Evolutionary conservation across 2,797 vertebrate genomes (phyloP).

Genomic region (Taenioides sp.): DNA sequence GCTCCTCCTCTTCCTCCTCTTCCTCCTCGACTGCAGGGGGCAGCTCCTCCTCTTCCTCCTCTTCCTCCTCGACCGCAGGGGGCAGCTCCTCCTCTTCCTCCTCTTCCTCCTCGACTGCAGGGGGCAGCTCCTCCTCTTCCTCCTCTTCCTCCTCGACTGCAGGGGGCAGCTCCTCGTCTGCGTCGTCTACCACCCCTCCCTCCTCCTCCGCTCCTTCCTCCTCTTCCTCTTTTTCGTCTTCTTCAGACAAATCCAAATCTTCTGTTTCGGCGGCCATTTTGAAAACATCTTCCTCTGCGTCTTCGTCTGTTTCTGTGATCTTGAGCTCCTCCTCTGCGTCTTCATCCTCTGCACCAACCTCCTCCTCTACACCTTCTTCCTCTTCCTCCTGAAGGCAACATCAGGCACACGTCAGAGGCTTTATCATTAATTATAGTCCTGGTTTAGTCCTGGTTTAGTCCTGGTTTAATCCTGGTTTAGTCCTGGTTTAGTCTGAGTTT

Average conservation of each 20-base stretch:
- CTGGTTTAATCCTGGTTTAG: not conserved
- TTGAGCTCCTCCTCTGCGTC: slow-evolving; percentile 27
- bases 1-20: not conserved
- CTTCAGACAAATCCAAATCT: slow-evolving; percentile 5
- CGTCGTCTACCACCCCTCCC: too few species aligned
- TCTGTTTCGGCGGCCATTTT: not conserved
- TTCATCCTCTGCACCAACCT: not conserved
- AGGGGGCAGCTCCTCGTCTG: not conserved
- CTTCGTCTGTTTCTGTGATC: slow-evolving; percentile 19
- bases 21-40: too few species aligned
- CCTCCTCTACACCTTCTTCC: not conserved
- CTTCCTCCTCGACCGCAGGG: slow-evolving; percentile 19
- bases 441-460: not conserved
- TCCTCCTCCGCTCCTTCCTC: slow-evolving; percentile 11
- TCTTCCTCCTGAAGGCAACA: not conserved
- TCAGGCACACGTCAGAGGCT: too few species aligned
- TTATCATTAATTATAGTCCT: not conserved
- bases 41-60: slow-evolving; percentile 32
- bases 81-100: not conserved
- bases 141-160: too few species aligned
- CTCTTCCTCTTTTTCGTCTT: not conserved
- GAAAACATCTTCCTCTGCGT: slow-evolving; percentile 1
- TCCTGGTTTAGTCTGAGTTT: not conserved
- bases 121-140: not conserved
- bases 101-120: not conserved